A percentile compares a stretch with the other conserved stretches of the same genome.
phyloP scores from a whole-genome alignment of 2,888 invertebrate species.

The Athalia circularis region DNA sequence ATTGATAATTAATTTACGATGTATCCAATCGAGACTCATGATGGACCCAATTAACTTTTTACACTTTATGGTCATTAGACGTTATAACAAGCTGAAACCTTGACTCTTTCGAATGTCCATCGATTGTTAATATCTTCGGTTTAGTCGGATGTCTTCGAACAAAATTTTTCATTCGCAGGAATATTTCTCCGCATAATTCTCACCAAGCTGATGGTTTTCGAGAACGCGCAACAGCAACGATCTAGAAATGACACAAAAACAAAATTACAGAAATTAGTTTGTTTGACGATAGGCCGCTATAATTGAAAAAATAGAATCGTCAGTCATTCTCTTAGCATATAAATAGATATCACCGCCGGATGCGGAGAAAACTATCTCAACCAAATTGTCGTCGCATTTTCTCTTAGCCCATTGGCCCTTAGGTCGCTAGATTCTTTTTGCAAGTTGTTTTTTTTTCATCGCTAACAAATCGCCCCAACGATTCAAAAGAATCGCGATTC shows the following conservation, averaged over 20 bases:
- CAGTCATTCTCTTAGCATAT: background rate
- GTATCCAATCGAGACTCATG: constrained; percentile 19
- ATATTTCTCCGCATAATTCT: too few species aligned
- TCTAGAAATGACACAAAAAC: background rate
- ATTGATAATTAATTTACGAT: constrained; percentile 25
- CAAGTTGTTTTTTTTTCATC: background rate
- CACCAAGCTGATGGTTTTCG: background rate
- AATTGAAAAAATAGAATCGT: background rate
- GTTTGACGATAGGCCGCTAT: background rate
- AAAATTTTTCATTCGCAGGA: too few species aligned
- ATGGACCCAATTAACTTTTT: constrained; percentile 8
- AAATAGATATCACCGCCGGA: background rate
- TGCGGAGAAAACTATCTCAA: background rate
- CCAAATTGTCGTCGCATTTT: constrained; percentile 15
- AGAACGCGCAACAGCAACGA: background rate
- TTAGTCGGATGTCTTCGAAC: background rate
- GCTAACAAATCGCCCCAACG: constrained; percentile 16
- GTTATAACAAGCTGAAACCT: background rate
- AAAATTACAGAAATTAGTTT: background rate
- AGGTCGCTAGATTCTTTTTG: background rate
- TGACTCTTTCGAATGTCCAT: background rate
- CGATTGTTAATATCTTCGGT: background rate
- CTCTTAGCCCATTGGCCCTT: background rate
- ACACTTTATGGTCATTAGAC: background rate
- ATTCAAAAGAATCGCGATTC: constrained; percentile 5